Conservation (phyloP, 2,113 vertebrate species). For the Heterotilapia buettikoferi region DNA sequence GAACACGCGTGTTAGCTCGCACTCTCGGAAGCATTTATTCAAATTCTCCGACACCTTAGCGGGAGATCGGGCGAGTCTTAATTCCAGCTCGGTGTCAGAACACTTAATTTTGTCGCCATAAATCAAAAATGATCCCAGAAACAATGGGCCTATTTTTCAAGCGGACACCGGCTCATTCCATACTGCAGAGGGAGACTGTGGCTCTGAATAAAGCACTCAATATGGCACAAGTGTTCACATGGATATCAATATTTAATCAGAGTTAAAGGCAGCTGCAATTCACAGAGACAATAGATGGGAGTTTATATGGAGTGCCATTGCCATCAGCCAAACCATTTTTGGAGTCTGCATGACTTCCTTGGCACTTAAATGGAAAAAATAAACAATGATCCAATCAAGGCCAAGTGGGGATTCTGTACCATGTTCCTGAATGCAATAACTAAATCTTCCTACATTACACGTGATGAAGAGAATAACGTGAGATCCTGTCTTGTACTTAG, state of each 20-base stretch:
- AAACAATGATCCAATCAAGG: constrained; percentile 44
- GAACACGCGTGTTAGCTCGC: constrained; percentile 2
- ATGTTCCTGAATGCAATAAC: background rate
- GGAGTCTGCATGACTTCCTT: constrained; percentile 28
- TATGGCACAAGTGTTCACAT: constrained; percentile 61
- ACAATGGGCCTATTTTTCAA: constrained; percentile 58
- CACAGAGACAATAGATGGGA: constrained; percentile 37
- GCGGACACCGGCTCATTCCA: constrained; percentile 37
- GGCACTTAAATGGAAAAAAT: constrained; percentile 51
- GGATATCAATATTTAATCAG: constrained; percentile 69
- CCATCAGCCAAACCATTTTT: constrained; percentile 42
- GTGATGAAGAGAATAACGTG: constrained; percentile 25
- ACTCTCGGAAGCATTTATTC: constrained; percentile 39
- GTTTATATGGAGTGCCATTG: constrained; percentile 22
- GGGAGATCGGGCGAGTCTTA: constrained; percentile 79
- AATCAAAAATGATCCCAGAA: constrained; percentile 71
- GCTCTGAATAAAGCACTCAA: constrained; percentile 58
- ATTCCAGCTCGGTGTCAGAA: constrained; percentile 89
- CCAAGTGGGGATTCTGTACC: constrained; percentile 13
- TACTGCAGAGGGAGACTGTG: constrained; percentile 31
- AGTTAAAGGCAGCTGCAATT: constrained; percentile 56
- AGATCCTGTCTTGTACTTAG: constrained; percentile 5
- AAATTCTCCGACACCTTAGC: constrained; percentile 81
- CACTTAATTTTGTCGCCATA: constrained; percentile 84
- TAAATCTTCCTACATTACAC: constrained; percentile 20